A percentile compares a stretch with the other conserved stretches of the same genome.
Conservation (phyloP, 2,797 vertebrate genomes). For the Onychomys torridus region DNA sequence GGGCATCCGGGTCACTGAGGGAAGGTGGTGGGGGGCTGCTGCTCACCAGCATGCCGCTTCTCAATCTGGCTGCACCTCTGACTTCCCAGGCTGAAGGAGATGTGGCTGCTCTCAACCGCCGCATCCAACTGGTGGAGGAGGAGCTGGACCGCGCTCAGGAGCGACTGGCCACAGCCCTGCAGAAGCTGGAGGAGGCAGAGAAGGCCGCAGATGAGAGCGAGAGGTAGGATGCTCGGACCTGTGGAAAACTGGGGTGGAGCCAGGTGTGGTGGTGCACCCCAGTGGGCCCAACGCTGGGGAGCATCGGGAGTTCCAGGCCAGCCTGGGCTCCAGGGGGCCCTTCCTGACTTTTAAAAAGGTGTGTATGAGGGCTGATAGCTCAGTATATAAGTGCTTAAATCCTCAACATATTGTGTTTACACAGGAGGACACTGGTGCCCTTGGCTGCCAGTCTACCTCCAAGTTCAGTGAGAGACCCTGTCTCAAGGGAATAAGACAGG, state of each 20-base stretch:
- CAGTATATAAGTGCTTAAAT: not conserved
- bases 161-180: conserved; percentile 95
- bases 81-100: conserved; percentile 95
- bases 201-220: conserved; percentile 99
- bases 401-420: not conserved
- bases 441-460: not conserved
- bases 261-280: not conserved
- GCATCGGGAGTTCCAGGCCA: not conserved
- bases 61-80: accelerated
- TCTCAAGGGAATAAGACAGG: not conserved
- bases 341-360: not conserved
- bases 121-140: conserved; percentile 99
- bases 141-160: conserved; percentile 98
- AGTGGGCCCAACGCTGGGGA: not conserved
- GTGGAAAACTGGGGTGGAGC: not conserved
- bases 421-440: not conserved
- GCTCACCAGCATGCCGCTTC: not conserved
- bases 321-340: too few species aligned
- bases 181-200: conserved; percentile 98
- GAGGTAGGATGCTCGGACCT: conserved; percentile 88
- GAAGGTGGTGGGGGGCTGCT: not conserved
- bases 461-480: not conserved
- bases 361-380: not conserved
- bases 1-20: accelerated
- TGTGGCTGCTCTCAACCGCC: conserved; percentile 96